Conservation (phyloP, 2,888 invertebrate genomes). For the Taphrorychus bicolor region DNA sequence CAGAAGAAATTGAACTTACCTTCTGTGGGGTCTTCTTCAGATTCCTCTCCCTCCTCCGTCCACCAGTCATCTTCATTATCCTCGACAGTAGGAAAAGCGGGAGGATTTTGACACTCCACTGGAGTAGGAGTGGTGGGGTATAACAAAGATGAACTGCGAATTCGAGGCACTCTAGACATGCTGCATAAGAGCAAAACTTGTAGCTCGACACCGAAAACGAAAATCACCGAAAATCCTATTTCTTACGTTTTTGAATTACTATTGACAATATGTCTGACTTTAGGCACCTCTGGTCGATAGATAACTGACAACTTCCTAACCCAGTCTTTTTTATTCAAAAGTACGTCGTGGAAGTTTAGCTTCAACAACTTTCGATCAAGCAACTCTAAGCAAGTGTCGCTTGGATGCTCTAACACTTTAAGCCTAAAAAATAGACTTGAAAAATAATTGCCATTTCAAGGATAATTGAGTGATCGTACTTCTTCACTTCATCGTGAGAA, state of each 20-base stretch:
- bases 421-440: conserved; percentile 56
- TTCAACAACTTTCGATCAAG: conserved; percentile 88
- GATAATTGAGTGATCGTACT: conserved; percentile 50
- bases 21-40: conserved; percentile 42
- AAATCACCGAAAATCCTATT: neutral
- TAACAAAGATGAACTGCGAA: conserved; percentile 44
- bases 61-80: conserved; percentile 58
- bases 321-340: conserved; percentile 82
- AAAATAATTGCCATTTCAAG: conserved; percentile 2
- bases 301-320: conserved; percentile 64
- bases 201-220: too few relatives aligned
- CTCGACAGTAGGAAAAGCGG: conserved; percentile 24
- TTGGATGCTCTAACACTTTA: conserved; percentile 84
- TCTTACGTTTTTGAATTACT: conserved; percentile 48
- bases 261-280: conserved; percentile 52
- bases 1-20: too few relatives aligned
- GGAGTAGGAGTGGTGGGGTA: conserved; percentile 31
- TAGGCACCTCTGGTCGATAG: conserved; percentile 53
- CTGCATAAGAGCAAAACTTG: conserved; percentile 20
- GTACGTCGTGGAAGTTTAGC: conserved; percentile 76
- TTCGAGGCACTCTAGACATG: conserved; percentile 43
- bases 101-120: conserved; percentile 11
- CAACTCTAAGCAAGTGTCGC: conserved; percentile 87
- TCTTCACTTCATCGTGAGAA: conserved; percentile 79
- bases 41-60: conserved; percentile 57